Evolutionary conservation across 1,140 invertebrate species (phyloP).

Genomic region (Pseudomyrmex sp.): DNA sequence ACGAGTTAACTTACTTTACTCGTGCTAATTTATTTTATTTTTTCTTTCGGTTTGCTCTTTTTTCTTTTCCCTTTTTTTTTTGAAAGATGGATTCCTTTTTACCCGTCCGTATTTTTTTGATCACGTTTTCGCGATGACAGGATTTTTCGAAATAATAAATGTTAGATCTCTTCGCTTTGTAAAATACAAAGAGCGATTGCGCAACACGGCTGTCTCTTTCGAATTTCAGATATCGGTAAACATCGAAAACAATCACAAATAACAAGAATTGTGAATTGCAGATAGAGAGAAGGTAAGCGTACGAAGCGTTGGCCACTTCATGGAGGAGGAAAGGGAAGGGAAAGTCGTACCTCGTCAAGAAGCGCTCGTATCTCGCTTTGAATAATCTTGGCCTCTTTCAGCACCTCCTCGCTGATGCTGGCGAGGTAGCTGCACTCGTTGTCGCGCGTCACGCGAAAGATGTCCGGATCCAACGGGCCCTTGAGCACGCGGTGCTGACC

Average conservation of each 20-base stretch:
- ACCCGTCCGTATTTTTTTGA: no score
- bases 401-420: constrained; percentile 85
- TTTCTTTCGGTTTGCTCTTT: neutral
- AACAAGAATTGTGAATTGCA: no score
- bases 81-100: neutral
- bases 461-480: constrained; percentile 90
- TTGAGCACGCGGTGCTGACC: constrained; percentile 94
- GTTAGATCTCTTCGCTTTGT: no score
- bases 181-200: no score
- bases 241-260: no score
- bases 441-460: constrained; percentile 87
- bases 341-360: constrained; percentile 87
- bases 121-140: no score
- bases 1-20: neutral
- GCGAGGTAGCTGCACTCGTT: constrained; percentile 81
- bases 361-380: constrained; percentile 90
- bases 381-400: constrained; percentile 87
- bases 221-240: no score
- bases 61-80: neutral
- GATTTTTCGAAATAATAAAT: no score
- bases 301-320: neutral
- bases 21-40: neutral
- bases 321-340: neutral
- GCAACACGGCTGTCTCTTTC: no score
- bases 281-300: no score